Evolutionary conservation across 2,113 vertebrate genomes (phyloP).

Genomic region (Strix uralensis): DNA sequence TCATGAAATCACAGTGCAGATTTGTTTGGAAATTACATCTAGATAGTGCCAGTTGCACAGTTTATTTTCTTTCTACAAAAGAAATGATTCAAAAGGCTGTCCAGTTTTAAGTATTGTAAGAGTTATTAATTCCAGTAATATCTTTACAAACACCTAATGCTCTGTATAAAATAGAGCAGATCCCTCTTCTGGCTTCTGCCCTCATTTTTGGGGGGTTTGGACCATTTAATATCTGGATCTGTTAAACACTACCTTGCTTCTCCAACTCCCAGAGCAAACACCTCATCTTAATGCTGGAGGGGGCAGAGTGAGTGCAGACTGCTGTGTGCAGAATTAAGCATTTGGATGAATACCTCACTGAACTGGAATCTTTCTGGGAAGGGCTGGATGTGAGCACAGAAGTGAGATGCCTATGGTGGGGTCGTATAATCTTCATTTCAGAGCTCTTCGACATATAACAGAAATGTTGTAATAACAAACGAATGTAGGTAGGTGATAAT

Average conservation of each 20-base stretch:
- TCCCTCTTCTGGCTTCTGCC: neutral
- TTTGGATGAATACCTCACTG: neutral
- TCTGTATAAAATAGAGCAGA: neutral
- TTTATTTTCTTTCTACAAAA: neutral
- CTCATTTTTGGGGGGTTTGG: neutral
- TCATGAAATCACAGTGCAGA: neutral
- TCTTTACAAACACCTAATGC: neutral
- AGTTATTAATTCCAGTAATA: neutral
- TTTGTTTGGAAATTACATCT: neutral
- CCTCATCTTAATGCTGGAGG: neutral
- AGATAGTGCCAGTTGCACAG: neutral
- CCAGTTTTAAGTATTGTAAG: neutral
- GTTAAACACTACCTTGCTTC: neutral
- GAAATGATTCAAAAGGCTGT: neutral
- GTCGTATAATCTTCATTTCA: neutral
- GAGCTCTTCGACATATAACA: neutral
- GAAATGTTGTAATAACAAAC: neutral
- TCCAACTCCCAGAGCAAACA: neutral
- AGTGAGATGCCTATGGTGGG: fast-evolving
- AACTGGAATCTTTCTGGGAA: neutral
- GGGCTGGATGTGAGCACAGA: neutral
- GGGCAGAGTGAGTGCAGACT: neutral
- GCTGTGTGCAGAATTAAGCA: neutral
- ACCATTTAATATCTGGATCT: neutral
- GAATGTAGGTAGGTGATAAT: neutral